These are phyloP conservation scores for Metacarcinus magister DNA, from an alignment of 2,888 invertebrate genomes.

Conservation along the genomic window DNA sequence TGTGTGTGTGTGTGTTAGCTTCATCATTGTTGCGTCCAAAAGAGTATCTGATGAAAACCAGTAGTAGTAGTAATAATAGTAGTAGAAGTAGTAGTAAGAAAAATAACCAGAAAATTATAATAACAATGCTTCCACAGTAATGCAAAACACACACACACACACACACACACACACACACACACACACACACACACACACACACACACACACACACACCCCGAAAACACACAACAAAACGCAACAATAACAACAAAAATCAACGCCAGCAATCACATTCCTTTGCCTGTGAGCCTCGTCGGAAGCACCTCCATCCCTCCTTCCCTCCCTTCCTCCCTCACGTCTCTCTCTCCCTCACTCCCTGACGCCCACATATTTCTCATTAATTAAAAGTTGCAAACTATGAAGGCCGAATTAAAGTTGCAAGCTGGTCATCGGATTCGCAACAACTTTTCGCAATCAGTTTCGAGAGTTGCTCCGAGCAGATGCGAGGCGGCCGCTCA, in stretches of 20 bases:
- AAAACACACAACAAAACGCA: not conserved
- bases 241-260: not conserved
- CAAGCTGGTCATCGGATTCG: conserved; percentile 26
- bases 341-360: conserved; percentile 11
- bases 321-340: not conserved
- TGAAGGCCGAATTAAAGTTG: conserved; percentile 26
- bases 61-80: too few relatives aligned
- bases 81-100: not conserved
- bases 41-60: too few relatives aligned
- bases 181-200: not conserved
- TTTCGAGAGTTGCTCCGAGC: conserved; percentile 5
- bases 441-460: conserved; percentile 26
- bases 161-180: not conserved
- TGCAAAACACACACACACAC: not conserved
- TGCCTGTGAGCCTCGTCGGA: not conserved
- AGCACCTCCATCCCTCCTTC: not conserved
- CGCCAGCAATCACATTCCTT: not conserved
- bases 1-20: too few relatives aligned
- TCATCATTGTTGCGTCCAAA: too few relatives aligned
- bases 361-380: conserved; percentile 26
- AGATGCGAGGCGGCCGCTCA: conserved; percentile 21
- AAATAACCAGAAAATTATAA: not conserved
- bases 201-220: not conserved
- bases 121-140: not conserved
- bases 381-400: conserved; percentile 26